phyloP scores from a whole-genome alignment of 2,113 vertebrate genomes.

The Menura novaehollandiae region DNA sequence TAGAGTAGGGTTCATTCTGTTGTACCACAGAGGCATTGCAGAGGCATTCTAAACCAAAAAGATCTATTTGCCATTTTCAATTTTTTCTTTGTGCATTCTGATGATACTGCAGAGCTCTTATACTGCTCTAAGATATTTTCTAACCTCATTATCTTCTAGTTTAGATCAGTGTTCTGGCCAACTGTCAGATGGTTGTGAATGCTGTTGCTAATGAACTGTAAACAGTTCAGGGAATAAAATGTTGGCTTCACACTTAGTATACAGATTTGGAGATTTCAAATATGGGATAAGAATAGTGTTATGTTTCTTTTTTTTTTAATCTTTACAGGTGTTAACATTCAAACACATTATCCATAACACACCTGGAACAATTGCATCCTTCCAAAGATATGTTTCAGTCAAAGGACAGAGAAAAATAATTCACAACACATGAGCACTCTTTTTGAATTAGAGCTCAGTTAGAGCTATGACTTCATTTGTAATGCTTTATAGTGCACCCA shows the following conservation, averaged over 20 bases:
- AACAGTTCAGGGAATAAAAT: slow-evolving; percentile 50
- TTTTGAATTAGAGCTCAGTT: not conserved
- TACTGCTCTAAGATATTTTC: slow-evolving; percentile 47
- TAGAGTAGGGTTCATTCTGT: not conserved
- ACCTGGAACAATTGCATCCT: not conserved
- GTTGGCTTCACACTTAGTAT: not conserved
- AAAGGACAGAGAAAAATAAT: not conserved
- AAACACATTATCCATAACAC: not conserved
- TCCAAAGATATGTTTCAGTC: not conserved
- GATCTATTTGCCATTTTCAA: not conserved
- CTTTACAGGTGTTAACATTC: not conserved
- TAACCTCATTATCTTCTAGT: slow-evolving; percentile 53
- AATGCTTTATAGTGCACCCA: not conserved
- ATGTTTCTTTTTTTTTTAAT: not conserved
- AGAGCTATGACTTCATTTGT: not conserved
- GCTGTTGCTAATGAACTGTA: slow-evolving; percentile 42
- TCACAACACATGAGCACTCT: not conserved
- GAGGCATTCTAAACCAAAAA: not conserved
- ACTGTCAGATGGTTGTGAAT: slow-evolving; percentile 42
- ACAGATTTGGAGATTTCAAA: not conserved
- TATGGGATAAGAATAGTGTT: not conserved
- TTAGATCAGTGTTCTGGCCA: slow-evolving; percentile 41
- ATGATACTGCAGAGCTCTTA: slow-evolving; percentile 13
- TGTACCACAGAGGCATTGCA: not conserved
- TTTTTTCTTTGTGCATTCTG: slow-evolving; percentile 20